Evolutionary conservation across 2,113 vertebrate genomes (phyloP).

Genomic region (Drymodes brunneopygia): DNA sequence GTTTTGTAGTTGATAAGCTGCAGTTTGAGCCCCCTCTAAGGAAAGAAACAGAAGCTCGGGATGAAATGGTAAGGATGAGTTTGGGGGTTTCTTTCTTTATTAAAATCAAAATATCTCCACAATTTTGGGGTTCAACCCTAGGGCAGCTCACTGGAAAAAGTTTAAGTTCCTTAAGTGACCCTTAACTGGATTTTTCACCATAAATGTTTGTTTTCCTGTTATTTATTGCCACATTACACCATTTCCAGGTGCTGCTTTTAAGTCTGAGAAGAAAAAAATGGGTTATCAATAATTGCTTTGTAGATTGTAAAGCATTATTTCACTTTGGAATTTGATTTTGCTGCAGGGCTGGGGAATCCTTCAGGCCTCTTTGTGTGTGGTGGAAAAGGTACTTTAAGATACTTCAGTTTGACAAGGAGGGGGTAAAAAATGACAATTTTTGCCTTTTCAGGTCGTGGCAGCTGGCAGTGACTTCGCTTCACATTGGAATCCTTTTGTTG

Average conservation of each 20-base stretch:
- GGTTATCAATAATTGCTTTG: neutral
- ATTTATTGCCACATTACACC: accelerated
- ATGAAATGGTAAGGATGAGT: constrained; percentile 83
- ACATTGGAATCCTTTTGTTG: constrained; percentile 90
- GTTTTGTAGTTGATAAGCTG: constrained; percentile 88
- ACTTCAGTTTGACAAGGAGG: neutral
- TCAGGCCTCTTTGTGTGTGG: neutral
- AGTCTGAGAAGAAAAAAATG: neutral
- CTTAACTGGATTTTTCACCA: neutral
- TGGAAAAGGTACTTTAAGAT: neutral
- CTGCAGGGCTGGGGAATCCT: neutral
- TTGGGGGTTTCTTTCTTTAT: neutral
- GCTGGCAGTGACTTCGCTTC: constrained; percentile 85
- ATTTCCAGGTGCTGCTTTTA: neutral
- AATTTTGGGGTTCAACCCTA: neutral
- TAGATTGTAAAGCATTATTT: neutral
- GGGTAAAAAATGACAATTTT: neutral
- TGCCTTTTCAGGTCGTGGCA: constrained; percentile 79
- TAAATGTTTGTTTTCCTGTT: neutral
- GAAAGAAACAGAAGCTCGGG: constrained; percentile 93
- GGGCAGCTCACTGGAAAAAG: neutral
- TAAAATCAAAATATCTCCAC: neutral
- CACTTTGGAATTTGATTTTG: neutral
- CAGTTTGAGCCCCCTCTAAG: constrained; percentile 89
- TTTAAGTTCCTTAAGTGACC: neutral